These are phyloP conservation scores for Artibeus lituratus DNA, from an alignment of 2,797 vertebrate genomes.

Conservation along the genomic window DNA sequence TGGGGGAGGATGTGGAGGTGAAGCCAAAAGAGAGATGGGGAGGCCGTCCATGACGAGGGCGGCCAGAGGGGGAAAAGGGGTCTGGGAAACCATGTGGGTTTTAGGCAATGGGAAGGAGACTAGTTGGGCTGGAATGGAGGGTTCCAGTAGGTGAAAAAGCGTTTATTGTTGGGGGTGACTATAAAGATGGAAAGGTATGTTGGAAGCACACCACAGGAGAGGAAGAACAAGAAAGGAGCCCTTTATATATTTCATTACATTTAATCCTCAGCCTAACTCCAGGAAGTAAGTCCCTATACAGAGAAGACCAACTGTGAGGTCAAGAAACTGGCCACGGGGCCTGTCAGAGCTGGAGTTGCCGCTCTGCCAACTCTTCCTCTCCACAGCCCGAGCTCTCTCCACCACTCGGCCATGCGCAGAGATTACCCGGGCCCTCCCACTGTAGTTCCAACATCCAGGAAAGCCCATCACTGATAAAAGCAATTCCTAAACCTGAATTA, in stretches of 20 bases:
- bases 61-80: not conserved
- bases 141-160: not conserved
- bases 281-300: not conserved
- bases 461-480: slow-evolving; percentile 34
- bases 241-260: not conserved
- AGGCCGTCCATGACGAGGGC: not conserved
- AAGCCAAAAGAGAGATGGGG: not conserved
- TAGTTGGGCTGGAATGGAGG: not conserved
- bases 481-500: slow-evolving; percentile 38
- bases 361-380: not conserved
- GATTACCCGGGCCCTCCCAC: not conserved
- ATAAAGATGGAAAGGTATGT: not conserved
- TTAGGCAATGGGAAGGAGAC: not conserved
- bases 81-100: not conserved
- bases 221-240: not conserved
- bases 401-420: not conserved
- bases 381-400: not conserved
- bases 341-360: not conserved
- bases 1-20: not conserved
- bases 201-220: not conserved
- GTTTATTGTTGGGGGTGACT: not conserved
- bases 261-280: not conserved
- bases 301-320: not conserved
- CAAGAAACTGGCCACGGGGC: not conserved
- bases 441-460: not conserved